Evolutionary conservation across 2,797 vertebrate genomes (phyloP).

Genomic region (Tangara arthus): DNA sequence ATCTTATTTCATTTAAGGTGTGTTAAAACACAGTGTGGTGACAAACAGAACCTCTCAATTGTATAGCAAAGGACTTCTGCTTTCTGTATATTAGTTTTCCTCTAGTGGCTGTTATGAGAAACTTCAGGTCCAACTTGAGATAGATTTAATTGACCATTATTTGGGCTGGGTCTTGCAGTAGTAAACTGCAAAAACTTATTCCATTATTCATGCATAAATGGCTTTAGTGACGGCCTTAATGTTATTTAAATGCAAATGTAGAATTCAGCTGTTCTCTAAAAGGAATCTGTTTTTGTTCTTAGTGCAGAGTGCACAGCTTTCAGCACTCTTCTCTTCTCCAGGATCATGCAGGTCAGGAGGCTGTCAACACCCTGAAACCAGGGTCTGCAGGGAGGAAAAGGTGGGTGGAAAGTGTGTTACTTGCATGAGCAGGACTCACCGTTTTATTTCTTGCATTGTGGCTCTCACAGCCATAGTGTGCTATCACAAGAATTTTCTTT

Average conservation of each 20-base stretch:
- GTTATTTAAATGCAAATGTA: neutral
- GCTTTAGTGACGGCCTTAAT: neutral
- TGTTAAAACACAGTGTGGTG: neutral
- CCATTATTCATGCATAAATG: neutral
- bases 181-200: neutral
- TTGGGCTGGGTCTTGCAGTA: neutral
- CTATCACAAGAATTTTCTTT: neutral
- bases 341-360: neutral
- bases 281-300: neutral
- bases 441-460: neutral
- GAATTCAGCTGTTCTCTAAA: neutral
- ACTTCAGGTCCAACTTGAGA: neutral
- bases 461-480: neutral
- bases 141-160: neutral
- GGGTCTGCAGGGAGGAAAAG: neutral
- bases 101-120: neutral
- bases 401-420: neutral
- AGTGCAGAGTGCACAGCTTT: neutral
- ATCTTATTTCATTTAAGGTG: neutral
- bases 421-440: neutral
- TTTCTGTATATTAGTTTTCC: slow-evolving; percentile 1
- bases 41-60: neutral
- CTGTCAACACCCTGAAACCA: neutral
- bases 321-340: neutral
- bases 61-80: neutral